phyloP scores from a whole-genome alignment of 1,140 invertebrate genomes.

The Drosophila eugracilis region DNA sequence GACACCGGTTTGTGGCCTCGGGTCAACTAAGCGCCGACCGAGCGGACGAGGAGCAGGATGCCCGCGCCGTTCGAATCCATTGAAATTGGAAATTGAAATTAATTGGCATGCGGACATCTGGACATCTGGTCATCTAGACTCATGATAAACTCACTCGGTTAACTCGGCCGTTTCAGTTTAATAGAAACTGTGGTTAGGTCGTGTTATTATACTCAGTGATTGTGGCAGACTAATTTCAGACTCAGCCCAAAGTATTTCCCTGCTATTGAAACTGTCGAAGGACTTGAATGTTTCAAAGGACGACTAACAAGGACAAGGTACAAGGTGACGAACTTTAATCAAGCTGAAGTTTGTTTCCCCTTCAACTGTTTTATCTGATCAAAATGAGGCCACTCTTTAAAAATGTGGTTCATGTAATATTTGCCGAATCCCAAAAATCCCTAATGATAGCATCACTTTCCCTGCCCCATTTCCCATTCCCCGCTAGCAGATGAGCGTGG shows the following conservation, averaged over 20 bases:
- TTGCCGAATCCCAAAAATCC: neutral
- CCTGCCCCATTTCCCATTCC: constrained; percentile 10
- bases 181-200: neutral
- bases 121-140: constrained; percentile 15
- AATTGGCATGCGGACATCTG: constrained; percentile 30
- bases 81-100: constrained; percentile 44
- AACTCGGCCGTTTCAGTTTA: neutral
- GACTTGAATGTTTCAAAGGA: too few species aligned
- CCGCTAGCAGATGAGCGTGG: constrained; percentile 20
- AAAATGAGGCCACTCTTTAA: too few species aligned
- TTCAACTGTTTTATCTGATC: too few species aligned
- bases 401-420: too few species aligned
- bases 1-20: constrained; percentile 15
- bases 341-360: too few species aligned
- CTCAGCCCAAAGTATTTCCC: too few species aligned
- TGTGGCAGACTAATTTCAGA: too few species aligned
- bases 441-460: constrained; percentile 15
- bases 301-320: too few species aligned
- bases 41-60: neutral
- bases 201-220: too few species aligned
- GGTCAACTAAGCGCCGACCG: constrained; percentile 13
- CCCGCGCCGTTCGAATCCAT: neutral
- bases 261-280: too few species aligned
- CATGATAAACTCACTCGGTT: constrained; percentile 1
- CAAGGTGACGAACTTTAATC: too few species aligned